Evolutionary conservation across 1,140 invertebrate genomes (phyloP), one percentile per base, ranked within the genome.

Genomic region (Papilio polyxenes): DNA sequence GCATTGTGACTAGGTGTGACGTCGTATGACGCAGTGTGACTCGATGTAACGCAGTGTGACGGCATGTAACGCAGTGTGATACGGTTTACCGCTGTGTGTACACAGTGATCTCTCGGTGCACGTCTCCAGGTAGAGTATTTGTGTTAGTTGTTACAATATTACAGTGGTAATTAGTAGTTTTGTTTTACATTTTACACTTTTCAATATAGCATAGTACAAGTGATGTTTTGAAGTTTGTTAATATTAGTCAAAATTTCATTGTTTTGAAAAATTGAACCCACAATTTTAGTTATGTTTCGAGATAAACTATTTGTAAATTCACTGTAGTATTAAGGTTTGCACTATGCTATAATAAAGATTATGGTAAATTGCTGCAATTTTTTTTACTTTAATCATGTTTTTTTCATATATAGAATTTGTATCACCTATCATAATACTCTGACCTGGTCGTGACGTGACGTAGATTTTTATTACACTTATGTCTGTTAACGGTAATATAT

Each of bases 401-500:
- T 31, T 72, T 31, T n/a, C 11, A 17, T 56, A 56, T 2, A 17
- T 56, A 17, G 17, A 37, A 17, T 13, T 17, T 17, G 37, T 37
- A 11, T 74, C 20, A n/a, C 10, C 75, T 65, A 69, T 20, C 48
- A 5, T 59, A 59, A 69, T 80, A 80, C 78, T 80, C 62, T 80
- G 11, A 11, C 31, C 40, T 69, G 56, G 11, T 49, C 1, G n/a
- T 65, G 62, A 69, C 59, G 40, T 79, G 56, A 20, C 77, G 44
- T 79, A 79, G 77, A 79, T 65, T 78, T 65, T 79, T 79, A 79
- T 49, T 79, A 79, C 40, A 65, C 78, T 69, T 65, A 77, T 79
- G 44, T 80, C 78, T 69, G 78, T 77, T 44, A 69, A 80, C 78
- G 78, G 78, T 80, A 80, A 80, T 80, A 80, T 80, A 80, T 80